phyloP scores from a whole-genome alignment of 1,140 invertebrate species.

The Probaryconus sp. region DNA sequence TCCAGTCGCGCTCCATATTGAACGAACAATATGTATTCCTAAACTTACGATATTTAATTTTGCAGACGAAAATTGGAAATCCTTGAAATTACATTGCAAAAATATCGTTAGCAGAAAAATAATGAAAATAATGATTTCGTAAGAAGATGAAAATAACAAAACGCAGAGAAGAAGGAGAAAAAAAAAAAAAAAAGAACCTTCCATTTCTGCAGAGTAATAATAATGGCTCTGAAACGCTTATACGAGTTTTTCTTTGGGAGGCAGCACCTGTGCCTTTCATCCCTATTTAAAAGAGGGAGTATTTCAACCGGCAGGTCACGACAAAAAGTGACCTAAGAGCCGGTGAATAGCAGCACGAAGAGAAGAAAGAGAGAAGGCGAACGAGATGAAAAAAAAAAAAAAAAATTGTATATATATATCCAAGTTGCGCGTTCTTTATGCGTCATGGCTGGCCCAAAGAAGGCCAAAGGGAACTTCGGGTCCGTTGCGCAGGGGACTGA shows the following conservation, averaged over 20 bases:
- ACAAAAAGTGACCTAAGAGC: slow-evolving; percentile 59
- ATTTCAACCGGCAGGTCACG: slow-evolving; percentile 63
- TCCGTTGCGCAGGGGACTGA: slow-evolving; percentile 29
- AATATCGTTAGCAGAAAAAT: too few species aligned
- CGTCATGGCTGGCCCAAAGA: slow-evolving; percentile 1
- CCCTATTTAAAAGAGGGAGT: slow-evolving; percentile 61
- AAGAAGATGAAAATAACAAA: too few species aligned
- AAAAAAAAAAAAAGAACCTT: too few species aligned
- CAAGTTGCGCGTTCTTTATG: slow-evolving; percentile 52
- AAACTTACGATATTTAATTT: too few species aligned
- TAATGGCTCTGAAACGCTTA: slow-evolving; percentile 28
- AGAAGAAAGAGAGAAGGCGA: slow-evolving; percentile 50
- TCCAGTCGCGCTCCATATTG: slow-evolving; percentile 23
- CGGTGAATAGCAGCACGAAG: slow-evolving; percentile 46
- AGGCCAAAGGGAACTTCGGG: slow-evolving; percentile 14
- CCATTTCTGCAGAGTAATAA: slow-evolving; percentile 16
- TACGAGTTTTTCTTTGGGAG: slow-evolving; percentile 59
- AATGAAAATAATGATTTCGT: too few species aligned
- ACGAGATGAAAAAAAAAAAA: slow-evolving; percentile 22
- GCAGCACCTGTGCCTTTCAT: slow-evolving; percentile 71
- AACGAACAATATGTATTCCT: too few species aligned
- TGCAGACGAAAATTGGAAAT: too few species aligned
- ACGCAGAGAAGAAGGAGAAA: too few species aligned
- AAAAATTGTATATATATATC: slow-evolving; percentile 60
- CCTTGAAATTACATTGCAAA: too few species aligned